phyloP scores from a whole-genome alignment of 2,888 invertebrate genomes.

The Stegana nigrithorax region DNA sequence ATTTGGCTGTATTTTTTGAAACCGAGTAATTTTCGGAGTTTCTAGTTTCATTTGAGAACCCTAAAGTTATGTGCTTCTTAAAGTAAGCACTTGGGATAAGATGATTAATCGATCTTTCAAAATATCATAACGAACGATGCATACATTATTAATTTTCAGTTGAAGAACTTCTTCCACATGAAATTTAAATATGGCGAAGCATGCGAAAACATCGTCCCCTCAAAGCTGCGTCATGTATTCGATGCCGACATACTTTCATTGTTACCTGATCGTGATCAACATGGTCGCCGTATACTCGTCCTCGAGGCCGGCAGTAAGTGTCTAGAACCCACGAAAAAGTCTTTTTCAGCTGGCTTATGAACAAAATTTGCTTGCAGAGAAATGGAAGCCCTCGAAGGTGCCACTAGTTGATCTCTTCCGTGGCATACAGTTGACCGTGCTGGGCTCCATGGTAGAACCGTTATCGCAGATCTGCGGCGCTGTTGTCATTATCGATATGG shows the following conservation, averaged over 20 bases:
- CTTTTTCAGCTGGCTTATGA: too few species aligned
- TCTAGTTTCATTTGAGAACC: too few species aligned
- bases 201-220: conserved; percentile 75
- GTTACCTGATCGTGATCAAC: conserved; percentile 76
- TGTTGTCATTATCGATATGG: conserved; percentile 80
- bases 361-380: conserved; percentile 67
- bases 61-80: too few species aligned
- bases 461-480: conserved; percentile 82
- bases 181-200: conserved; percentile 74
- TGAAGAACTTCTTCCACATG: conserved; percentile 80
- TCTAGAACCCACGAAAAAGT: not conserved
- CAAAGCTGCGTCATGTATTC: conserved; percentile 74
- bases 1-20: too few species aligned
- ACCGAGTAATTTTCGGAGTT: too few species aligned
- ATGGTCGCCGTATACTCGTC: conserved; percentile 77
- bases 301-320: conserved; percentile 78
- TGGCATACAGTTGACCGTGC: conserved; percentile 76
- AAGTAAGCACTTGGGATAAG: too few species aligned
- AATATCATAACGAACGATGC: too few species aligned
- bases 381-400: conserved; percentile 81
- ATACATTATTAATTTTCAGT: conserved; percentile 71
- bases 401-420: conserved; percentile 77
- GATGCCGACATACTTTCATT: conserved; percentile 76
- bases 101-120: too few species aligned
- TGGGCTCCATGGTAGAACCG: conserved; percentile 83